Evolutionary conservation across 2,113 vertebrate species (phyloP), one percentile per base, ranked within the genome.

Genomic region (Nicator chloris): DNA sequence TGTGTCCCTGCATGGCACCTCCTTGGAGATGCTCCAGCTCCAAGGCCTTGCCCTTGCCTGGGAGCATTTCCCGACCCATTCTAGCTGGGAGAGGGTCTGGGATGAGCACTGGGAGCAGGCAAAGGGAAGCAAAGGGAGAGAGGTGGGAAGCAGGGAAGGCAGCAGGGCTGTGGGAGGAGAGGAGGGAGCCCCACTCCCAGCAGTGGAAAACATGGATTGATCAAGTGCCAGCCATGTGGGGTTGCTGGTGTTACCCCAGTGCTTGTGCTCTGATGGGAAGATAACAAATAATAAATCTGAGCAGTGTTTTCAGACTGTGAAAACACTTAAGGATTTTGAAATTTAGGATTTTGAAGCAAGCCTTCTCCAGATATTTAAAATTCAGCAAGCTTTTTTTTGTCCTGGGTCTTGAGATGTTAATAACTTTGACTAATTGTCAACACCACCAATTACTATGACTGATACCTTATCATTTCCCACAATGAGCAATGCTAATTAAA

Each of bases 401-500:
- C 96, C 94, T 91, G 95, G 82, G 97, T 98, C 97, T 98, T 95
- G 92, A 97, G 97, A 98, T 98, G 97, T 98, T 98, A 98, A 98
- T 98, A 96, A 97, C 94, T 97, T 98, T 97, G 98, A 98, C 98
- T 98, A 98, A 98, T 98, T 98, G 98, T 98, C 97, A 98, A 97
- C 98, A 98, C 96, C 97, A 96, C 97, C 97, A 98, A 96, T 98
- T 98, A 98, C 97, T 97, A 94, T 98, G 96, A 98, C 98, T 98
- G 98, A 98, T 98, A 98, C 98, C 97, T 98, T 98, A 98, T 98
- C 98, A 98, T 98, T 98, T 98, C 96, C 97, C 97, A 98, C 98
- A 98, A 98, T 97, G 96, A 98, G 77, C 95, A 97, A 96, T 97
- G 97, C 97, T 99, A 98, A 99, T 99, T 98, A 98, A 98, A 98